phyloP scores from a whole-genome alignment of 2,888 invertebrate genomes.

The Dilophus febrilis region DNA sequence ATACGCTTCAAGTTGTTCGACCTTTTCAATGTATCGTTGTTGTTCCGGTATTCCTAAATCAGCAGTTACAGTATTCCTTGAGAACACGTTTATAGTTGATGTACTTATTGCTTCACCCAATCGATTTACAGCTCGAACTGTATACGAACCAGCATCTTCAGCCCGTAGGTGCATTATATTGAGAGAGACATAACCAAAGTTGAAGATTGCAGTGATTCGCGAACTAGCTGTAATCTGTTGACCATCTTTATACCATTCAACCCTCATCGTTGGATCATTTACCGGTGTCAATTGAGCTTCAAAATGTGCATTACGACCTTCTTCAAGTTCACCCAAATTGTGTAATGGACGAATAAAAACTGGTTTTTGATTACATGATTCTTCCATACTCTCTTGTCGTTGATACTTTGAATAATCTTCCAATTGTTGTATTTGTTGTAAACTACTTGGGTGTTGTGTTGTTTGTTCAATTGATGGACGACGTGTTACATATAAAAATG shows the following conservation, averaged over 20 bases:
- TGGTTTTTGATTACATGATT: slow-evolving; percentile 61
- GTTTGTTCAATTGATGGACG: slow-evolving; percentile 71
- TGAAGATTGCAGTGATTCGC: slow-evolving; percentile 92
- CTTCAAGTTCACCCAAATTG: slow-evolving; percentile 71
- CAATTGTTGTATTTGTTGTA: slow-evolving; percentile 76
- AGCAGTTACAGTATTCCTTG: slow-evolving; percentile 66
- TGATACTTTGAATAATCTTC: slow-evolving; percentile 83
- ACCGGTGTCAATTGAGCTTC: slow-evolving; percentile 85
- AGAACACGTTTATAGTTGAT: slow-evolving; percentile 55
- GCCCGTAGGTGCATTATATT: slow-evolving; percentile 96
- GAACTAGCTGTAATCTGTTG: slow-evolving; percentile 91
- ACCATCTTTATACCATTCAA: slow-evolving; percentile 92
- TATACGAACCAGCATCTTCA: slow-evolving; percentile 94
- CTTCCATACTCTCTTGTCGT: slow-evolving; percentile 69
- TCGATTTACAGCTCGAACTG: slow-evolving; percentile 78
- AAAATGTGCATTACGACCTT: slow-evolving; percentile 83
- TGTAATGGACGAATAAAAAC: slow-evolving; percentile 76
- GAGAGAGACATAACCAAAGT: slow-evolving; percentile 97
- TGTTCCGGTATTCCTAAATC: slow-evolving; percentile 83
- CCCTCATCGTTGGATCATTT: slow-evolving; percentile 83
- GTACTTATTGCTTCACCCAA: slow-evolving; percentile 80
- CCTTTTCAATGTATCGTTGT: slow-evolving; percentile 78
- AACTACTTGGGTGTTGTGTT: slow-evolving; percentile 80
- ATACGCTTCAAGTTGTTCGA: slow-evolving; percentile 80
- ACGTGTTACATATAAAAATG: slow-evolving; percentile 61